phyloP scores from a whole-genome alignment of 2,888 invertebrate genomes.

The Trisateles emortualis region DNA sequence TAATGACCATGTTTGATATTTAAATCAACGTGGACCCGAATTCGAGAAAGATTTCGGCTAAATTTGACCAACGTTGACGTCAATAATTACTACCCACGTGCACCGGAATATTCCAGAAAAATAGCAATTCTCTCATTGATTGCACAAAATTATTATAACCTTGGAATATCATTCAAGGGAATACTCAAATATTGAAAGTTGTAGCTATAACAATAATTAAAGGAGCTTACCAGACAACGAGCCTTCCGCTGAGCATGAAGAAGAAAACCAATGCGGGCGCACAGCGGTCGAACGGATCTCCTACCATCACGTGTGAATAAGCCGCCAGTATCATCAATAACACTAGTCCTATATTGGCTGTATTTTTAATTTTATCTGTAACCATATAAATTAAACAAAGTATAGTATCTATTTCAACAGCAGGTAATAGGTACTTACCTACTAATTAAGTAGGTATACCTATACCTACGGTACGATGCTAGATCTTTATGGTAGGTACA shows the following conservation, averaged over 20 bases:
- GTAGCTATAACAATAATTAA: background rate
- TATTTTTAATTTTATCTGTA: slow-evolving; percentile 95
- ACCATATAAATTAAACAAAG: slow-evolving; percentile 6
- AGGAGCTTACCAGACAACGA: slow-evolving; percentile 91
- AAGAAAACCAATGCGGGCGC: slow-evolving; percentile 97
- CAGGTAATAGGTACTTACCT: background rate
- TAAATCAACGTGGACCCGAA: slow-evolving; percentile 24
- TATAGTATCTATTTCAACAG: too few species aligned
- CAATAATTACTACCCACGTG: slow-evolving; percentile 48
- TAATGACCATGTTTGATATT: slow-evolving; percentile 16
- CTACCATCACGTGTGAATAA: slow-evolving; percentile 97
- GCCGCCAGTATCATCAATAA: slow-evolving; percentile 95
- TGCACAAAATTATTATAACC: background rate
- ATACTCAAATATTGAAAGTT: background rate
- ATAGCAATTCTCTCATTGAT: slow-evolving; percentile 2
- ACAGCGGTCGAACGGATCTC: slow-evolving; percentile 96
- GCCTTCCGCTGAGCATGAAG: slow-evolving; percentile 95
- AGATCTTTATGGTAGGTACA: slow-evolving; percentile 1
- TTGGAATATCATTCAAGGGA: background rate
- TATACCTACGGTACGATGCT: too few species aligned
- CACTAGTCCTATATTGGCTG: slow-evolving; percentile 94
- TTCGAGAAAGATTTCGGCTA: slow-evolving; percentile 22
- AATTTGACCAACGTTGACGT: slow-evolving; percentile 45
- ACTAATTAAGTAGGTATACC: too few species aligned
- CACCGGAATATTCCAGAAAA: slow-evolving; percentile 18